Base-by-base conservation (phyloP, 2,797 vertebrate genomes). In the Acanthis flammea region DNA sequence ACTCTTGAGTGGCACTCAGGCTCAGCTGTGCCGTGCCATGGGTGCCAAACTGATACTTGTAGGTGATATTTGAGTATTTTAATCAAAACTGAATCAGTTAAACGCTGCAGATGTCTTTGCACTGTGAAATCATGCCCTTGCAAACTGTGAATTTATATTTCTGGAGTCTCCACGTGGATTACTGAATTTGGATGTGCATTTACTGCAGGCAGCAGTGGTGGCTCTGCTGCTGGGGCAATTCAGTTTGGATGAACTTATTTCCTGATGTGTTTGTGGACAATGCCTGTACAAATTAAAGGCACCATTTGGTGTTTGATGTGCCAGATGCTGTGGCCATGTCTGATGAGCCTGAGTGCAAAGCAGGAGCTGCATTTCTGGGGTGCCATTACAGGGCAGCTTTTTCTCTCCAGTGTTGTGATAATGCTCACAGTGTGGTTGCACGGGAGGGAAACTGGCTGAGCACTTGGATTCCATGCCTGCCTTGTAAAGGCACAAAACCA, bases 51-150 rank as follows among this genome's bases (percentile, higher is more conserved):
- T 25, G 31, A 35, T 22, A 5, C 19, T 65, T 62, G 18, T 5
- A 18, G 60, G 42, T 62, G 30, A 15, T 44, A 37, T 72, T 61
- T 45, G 65, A 54, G 33, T n/a, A 31, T 77, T 92, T 86, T 57
- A 72, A 77, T 88, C 2, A 60, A 77, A 79, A 78, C 33, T 11
- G 85, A 74, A 44, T 31, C 41, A 41, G 16, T 5, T 28, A 74
- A 83, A 73, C 33, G 2, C 33, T 48, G 39, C 30, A 54, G n/a
- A 31, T 25, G 6, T n/a, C 37, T 67, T 44, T 55, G 22, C 0
- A 0, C 18, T 2, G 1, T 68, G 45, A 86, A 83, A 65, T 33
- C 3, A 1, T 10, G 7, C 10, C 1, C n/a, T 63, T 30, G 6
- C 28, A 33, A 62, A 33, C 8, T 35, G 48, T 12, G 14, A 23